A percentile compares a stretch with the other conserved stretches of the same genome.
Evolutionary conservation across 2,113 vertebrate genomes (phyloP).

Genomic region (Chlamydotis undulata): DNA sequence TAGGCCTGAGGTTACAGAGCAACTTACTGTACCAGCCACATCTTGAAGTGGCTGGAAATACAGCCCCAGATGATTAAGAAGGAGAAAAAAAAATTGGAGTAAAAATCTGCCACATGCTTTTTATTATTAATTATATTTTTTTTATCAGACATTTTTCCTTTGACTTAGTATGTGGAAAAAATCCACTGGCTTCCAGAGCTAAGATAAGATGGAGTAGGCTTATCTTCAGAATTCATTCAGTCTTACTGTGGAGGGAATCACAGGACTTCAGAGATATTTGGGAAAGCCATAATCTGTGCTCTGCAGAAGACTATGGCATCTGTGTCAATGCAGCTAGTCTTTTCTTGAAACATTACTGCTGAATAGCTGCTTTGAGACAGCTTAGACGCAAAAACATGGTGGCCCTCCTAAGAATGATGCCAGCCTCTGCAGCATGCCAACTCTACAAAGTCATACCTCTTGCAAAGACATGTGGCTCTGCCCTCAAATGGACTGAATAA

Average conservation of each 20-base stretch:
- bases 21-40: background rate
- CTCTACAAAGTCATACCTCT: background rate
- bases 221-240: background rate
- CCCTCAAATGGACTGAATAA: background rate
- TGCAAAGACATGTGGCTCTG: background rate
- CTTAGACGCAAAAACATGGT: background rate
- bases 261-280: background rate
- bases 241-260: background rate
- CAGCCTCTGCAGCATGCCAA: background rate
- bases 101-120: background rate
- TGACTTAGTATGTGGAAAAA: background rate
- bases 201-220: background rate
- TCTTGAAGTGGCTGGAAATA: background rate
- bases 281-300: background rate
- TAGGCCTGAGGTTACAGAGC: background rate
- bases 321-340: background rate
- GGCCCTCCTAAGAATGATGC: background rate
- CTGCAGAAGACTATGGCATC: background rate
- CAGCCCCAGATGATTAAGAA: background rate
- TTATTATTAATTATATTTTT: background rate
- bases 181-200: background rate
- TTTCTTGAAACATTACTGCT: background rate
- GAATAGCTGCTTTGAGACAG: background rate
- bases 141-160: background rate
- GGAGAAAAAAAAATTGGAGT: background rate